Percentiles rank a stretch among this genome's conserved stretches.
Conservation (phyloP, 2,113 vertebrate genomes). For the Panthera tigris region DNA sequence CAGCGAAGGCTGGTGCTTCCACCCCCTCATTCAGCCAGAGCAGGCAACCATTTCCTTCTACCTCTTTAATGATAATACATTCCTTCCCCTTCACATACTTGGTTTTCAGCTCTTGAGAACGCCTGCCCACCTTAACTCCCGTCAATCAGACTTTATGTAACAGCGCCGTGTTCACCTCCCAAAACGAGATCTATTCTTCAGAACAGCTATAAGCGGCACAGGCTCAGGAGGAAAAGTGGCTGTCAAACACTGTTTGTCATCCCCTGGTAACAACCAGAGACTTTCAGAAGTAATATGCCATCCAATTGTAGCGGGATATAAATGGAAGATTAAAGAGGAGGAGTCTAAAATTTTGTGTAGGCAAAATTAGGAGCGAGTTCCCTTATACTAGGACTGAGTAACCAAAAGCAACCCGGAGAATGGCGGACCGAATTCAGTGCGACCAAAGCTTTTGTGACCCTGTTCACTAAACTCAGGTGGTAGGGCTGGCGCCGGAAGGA, state of each 20-base stretch:
- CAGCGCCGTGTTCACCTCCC: conserved; percentile 58
- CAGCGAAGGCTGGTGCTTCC: conserved; percentile 47
- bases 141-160: conserved; percentile 87
- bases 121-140: conserved; percentile 83
- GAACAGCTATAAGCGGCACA: conserved; percentile 79
- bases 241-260: conserved; percentile 46
- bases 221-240: conserved; percentile 66
- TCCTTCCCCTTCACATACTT: conserved; percentile 75
- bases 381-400: neutral
- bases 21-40: neutral
- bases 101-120: conserved; percentile 80
- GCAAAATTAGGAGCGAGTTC: neutral
- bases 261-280: conserved; percentile 49
- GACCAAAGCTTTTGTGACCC: neutral
- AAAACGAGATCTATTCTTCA: conserved; percentile 80
- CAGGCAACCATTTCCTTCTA: conserved; percentile 80
- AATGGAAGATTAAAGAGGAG: neutral
- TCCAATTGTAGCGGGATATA: conserved; percentile 41
- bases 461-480: neutral
- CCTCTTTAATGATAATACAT: conserved; percentile 79
- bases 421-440: neutral
- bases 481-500: neutral
- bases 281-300: conserved; percentile 55
- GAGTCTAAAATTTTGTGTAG: neutral
- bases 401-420: neutral